Evolutionary conservation across 1,140 invertebrate species (phyloP).

Genomic region (Cotesia glomerata): DNA sequence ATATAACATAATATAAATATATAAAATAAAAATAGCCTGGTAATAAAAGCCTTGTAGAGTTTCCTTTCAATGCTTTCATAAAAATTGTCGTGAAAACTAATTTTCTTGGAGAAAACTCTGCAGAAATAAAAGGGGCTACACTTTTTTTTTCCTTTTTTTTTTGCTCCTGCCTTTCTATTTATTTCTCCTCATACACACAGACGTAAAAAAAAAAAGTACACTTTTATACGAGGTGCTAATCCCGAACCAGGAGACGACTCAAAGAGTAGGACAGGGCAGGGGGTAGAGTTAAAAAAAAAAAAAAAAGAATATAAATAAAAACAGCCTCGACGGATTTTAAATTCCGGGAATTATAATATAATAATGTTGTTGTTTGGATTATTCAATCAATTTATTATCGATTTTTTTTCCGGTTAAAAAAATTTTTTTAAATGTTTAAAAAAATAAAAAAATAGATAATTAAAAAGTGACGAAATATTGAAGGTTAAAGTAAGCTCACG

Average conservation of each 20-base stretch:
- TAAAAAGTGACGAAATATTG: too few relatives aligned
- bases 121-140: slow-evolving; percentile 18
- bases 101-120: slow-evolving; percentile 44
- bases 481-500: too few relatives aligned
- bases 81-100: slow-evolving; percentile 62
- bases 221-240: slow-evolving; percentile 64
- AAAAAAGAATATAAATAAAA: not conserved
- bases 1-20: too few relatives aligned
- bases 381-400: not conserved
- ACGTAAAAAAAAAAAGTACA: slow-evolving; percentile 28
- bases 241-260: slow-evolving; percentile 32
- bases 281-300: slow-evolving; percentile 47
- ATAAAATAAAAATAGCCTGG: slow-evolving; percentile 56
- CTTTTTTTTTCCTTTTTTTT: not conserved
- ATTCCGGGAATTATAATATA: slow-evolving; percentile 56
- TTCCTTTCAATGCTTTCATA: slow-evolving; percentile 60
- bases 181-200: slow-evolving; percentile 24
- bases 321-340: too few relatives aligned
- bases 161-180: slow-evolving; percentile 10
- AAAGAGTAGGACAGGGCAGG: too few relatives aligned
- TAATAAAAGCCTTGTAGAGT: slow-evolving; percentile 61
- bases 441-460: too few relatives aligned
- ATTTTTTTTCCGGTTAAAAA: too few relatives aligned
- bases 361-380: slow-evolving; percentile 38
- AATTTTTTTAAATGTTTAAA: too few relatives aligned